These are phyloP conservation scores for Cygnus atratus DNA, from an alignment of 2,113 vertebrate genomes.

Conservation along the genomic window DNA sequence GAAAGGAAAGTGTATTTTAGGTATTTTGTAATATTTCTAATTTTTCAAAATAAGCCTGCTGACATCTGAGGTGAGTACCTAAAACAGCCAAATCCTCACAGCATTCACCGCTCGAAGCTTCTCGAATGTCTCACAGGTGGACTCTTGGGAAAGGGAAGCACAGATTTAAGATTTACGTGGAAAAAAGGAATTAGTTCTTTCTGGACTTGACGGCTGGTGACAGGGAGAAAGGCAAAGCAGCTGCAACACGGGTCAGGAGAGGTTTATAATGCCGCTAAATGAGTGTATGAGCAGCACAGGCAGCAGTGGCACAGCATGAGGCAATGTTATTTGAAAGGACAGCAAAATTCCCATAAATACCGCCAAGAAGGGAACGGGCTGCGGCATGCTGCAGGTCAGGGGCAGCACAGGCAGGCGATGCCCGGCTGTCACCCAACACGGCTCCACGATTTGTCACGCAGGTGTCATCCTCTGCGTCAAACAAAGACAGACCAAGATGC, in stretches of 20 bases:
- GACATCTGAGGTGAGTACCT: background rate
- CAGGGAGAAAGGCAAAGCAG: conserved; percentile 17
- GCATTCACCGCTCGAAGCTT: background rate
- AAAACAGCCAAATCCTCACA: background rate
- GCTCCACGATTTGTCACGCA: background rate
- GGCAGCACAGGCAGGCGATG: background rate
- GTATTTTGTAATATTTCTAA: background rate
- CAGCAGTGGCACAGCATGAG: background rate
- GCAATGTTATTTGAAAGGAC: background rate
- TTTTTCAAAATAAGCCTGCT: background rate
- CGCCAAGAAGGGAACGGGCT: background rate
- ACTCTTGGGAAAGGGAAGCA: background rate
- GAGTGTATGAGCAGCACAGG: background rate
- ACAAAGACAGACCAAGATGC: background rate
- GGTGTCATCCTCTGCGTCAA: rapidly evolving
- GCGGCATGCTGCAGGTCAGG: rapidly evolving
- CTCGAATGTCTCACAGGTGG: background rate
- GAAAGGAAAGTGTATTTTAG: background rate
- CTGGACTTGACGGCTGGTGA: background rate
- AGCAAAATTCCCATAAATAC: background rate
- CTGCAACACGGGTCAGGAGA: background rate
- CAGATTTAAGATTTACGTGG: background rate
- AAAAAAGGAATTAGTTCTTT: background rate
- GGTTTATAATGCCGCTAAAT: background rate
- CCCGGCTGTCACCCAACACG: background rate